Base-by-base conservation (phyloP, 2,888 invertebrate species). In the Coelinius sp. region DNA sequence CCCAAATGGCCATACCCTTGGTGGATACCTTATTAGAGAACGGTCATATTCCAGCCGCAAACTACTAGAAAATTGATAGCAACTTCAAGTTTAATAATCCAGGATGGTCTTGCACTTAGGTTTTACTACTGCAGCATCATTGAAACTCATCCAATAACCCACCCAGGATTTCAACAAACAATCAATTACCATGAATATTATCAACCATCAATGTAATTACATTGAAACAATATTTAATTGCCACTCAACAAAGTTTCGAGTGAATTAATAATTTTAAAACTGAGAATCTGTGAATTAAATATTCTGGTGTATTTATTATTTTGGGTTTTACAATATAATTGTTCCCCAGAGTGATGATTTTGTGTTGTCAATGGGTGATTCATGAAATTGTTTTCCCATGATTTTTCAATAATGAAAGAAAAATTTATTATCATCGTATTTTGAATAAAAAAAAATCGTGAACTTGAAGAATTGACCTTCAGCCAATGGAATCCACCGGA, bases 11-110 rank as follows among this genome's bases (percentile, higher is more conserved):
- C 66, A 53, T 65, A 67, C 62, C 69, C 56, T 74, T 49, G 63
- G 67, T 49, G 31, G 31, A 44, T 78, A 77, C 79, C 79, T 83
- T 77, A 73, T 74, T 75, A 70, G 74, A 81, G 70, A 75, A 76
- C 75, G 80, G 83, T 80, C 75, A 79, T 71, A 73, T 75, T 76
- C 74, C 65, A 66, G 78, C 84, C 82, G 73, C 84, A 82, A 82
- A 80, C 83, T 83, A 80, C 83, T 84, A 76, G 80, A 81, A 82
- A 84, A 84, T 84, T 83, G 76, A 84, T 84, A 78, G 79, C 75
- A 78, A 81, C 80, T 76, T 79, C 81, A 35, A 68, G 75, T 71
- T 83, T 81, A 80, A 84, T 84, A 81, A 84, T 78, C 75, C 70
- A 56, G 52, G 27, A 44, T 46, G 71, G 41, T 64, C 41, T 62